Base-by-base conservation (phyloP, 2,113 vertebrate genomes). In the Dipodomys spectabilis region DNA sequence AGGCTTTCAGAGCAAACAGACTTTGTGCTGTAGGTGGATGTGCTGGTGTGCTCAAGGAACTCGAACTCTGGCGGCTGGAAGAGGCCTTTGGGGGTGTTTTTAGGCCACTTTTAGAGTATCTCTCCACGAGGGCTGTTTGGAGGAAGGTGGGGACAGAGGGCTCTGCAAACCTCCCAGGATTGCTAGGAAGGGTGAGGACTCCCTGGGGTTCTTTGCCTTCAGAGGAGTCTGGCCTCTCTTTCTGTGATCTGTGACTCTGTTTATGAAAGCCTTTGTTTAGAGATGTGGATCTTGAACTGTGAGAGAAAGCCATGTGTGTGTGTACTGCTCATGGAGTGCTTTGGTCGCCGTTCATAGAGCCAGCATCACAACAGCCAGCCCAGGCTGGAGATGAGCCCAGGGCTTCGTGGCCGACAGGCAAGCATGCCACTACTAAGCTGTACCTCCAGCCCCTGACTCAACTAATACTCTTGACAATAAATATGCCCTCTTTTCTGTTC, bases 281-380 rank as follows among this genome's bases (percentile, higher is more conserved):
- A 87, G 62, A 49, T 44, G 64, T 82, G 67, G 82, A 39, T 73
- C 92, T 90, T 94, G 27, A 92, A 44, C 60, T 79, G 6, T 82
- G 25, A 27, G 62, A 10, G 71, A 82, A 82, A 77, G 57, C 7
- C 15, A 4, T 39, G 74, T 9, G 7, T 44, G 15, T 44, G 7
- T 88, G 7, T 5, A 1, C 75, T 83, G 15, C 23, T 62, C 20
- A 79, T 6, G 19, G 28, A 32, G 93, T 78, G 18, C 78, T 67
- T 82, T n/a, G 28, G 92, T 94, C 25, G 5, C 30, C 39, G 77
- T 82, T 82, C 71, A 39, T 45, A 39, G 71, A 72, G 67, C 72
- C 82, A n/a, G 4, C 23, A 93, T 75, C 25, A 53, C n/a, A 80
- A 90, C 1, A 39, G 39, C 39, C 39, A 39, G 39, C 39, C 39